Evolutionary conservation across 2,113 vertebrate genomes (phyloP).

Genomic region (Paracanthobrama guichenoti): DNA sequence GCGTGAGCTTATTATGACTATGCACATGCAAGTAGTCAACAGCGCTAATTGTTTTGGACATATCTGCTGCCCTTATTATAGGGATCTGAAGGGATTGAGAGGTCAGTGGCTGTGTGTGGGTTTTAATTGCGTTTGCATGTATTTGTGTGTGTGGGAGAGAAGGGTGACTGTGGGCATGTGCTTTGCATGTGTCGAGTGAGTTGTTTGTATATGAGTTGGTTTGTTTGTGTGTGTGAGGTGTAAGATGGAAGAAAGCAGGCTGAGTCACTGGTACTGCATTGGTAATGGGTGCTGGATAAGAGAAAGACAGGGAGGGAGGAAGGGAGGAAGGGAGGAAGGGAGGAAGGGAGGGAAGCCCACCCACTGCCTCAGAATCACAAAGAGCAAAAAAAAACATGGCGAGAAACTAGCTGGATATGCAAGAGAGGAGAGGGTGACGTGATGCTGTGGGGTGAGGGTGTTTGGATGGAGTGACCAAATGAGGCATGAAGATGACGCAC

Average conservation of each 20-base stretch:
- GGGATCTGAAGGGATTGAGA: slow-evolving; percentile 24
- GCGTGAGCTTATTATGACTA: slow-evolving; percentile 41
- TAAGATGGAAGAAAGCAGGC: slow-evolving; percentile 19
- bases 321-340: too few species aligned
- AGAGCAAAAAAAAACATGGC: neutral
- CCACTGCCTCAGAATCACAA: slow-evolving; percentile 27
- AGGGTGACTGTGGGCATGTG: slow-evolving; percentile 25
- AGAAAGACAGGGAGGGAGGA: neutral
- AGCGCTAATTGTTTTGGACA: slow-evolving; percentile 16
- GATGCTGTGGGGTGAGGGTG: neutral
- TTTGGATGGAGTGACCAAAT: slow-evolving; percentile 34
- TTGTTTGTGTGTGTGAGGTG: slow-evolving; percentile 34
- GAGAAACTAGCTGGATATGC: slow-evolving; percentile 11
- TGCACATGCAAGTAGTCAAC: slow-evolving; percentile 27
- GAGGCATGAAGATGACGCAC: slow-evolving; percentile 33
- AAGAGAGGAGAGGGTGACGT: slow-evolving; percentile 28
- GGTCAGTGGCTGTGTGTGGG: slow-evolving; percentile 28
- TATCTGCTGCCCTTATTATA: slow-evolving; percentile 25
- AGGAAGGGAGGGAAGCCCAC: slow-evolving; percentile 36
- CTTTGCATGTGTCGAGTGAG: slow-evolving; percentile 42
- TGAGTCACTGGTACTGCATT: slow-evolving; percentile 53
- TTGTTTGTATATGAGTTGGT: slow-evolving; percentile 19
- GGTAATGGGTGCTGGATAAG: slow-evolving; percentile 26
- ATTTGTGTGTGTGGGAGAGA: slow-evolving; percentile 45
- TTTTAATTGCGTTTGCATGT: slow-evolving; percentile 41